These are phyloP conservation scores for Streptopelia turtur DNA, from an alignment of 2,797 vertebrate species.

Conservation along the genomic window DNA sequence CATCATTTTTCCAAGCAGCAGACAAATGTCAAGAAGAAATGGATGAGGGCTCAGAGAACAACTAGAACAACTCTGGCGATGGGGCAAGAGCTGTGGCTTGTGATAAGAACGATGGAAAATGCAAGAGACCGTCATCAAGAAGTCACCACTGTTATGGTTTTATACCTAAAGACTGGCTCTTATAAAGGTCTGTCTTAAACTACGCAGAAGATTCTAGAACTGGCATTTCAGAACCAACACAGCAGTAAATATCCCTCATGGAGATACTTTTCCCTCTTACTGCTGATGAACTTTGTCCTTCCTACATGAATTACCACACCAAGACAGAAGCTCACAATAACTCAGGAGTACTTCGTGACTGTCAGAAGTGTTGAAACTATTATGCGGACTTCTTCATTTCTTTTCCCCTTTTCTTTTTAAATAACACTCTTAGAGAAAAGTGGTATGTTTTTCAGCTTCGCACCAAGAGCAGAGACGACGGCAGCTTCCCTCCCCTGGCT, in stretches of 20 bases:
- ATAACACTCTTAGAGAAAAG: background rate
- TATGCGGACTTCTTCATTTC: background rate
- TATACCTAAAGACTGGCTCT: background rate
- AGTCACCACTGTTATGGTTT: background rate
- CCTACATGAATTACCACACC: background rate
- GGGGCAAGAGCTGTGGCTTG: background rate
- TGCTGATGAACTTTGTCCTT: background rate
- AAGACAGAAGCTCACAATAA: background rate
- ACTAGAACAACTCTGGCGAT: background rate
- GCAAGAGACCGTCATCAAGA: background rate
- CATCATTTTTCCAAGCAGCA: background rate
- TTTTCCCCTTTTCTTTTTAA: background rate
- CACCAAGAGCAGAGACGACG: background rate
- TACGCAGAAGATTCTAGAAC: background rate
- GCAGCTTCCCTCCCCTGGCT: background rate
- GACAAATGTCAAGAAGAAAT: background rate
- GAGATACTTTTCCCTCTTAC: background rate
- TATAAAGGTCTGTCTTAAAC: background rate
- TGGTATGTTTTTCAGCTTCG: background rate
- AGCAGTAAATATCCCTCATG: background rate
- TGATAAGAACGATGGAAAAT: background rate
- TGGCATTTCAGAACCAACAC: background rate
- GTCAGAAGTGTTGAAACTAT: background rate
- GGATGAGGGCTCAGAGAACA: background rate
- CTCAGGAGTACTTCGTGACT: background rate